These are phyloP conservation scores for Podotricha telesiphe DNA, from an alignment of 2,888 invertebrate genomes.

Conservation along the genomic window DNA sequence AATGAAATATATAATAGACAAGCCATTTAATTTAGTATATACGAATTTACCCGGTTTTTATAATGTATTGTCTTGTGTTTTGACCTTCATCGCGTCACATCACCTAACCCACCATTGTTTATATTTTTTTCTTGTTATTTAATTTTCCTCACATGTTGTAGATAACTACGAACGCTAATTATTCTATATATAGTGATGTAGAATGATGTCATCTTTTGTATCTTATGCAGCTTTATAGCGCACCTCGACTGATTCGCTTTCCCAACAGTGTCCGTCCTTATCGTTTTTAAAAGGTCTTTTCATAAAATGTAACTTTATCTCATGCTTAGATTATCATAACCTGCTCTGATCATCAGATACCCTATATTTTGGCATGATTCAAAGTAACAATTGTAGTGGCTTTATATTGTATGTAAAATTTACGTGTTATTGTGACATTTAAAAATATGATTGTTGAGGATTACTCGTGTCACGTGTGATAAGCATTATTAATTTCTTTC, in stretches of 20 bases:
- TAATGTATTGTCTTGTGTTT: neutral
- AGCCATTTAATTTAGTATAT: neutral
- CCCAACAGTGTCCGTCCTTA: slow-evolving; percentile 1
- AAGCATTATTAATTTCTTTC: too few relatives aligned
- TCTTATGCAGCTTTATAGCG: neutral
- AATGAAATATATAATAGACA: neutral
- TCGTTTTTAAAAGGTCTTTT: slow-evolving; percentile 6
- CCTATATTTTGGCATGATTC: neutral
- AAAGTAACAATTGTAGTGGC: neutral
- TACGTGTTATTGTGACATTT: neutral
- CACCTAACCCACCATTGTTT: neutral
- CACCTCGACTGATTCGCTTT: slow-evolving; percentile 22
- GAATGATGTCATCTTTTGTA: slow-evolving; percentile 23
- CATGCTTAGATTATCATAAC: neutral
- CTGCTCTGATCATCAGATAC: neutral
- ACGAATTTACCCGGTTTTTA: neutral
- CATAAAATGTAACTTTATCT: slow-evolving; percentile 21
- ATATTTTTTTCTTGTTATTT: neutral
- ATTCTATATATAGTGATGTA: neutral
- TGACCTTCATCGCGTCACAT: neutral
- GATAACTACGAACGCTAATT: slow-evolving; percentile 6
- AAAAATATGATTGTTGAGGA: too few relatives aligned
- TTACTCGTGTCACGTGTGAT: neutral
- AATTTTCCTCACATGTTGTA: neutral
- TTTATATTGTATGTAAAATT: too few relatives aligned